These are phyloP conservation scores for Drosophila seguyi DNA, from an alignment of 1,140 invertebrate genomes.

Conservation along the genomic window DNA sequence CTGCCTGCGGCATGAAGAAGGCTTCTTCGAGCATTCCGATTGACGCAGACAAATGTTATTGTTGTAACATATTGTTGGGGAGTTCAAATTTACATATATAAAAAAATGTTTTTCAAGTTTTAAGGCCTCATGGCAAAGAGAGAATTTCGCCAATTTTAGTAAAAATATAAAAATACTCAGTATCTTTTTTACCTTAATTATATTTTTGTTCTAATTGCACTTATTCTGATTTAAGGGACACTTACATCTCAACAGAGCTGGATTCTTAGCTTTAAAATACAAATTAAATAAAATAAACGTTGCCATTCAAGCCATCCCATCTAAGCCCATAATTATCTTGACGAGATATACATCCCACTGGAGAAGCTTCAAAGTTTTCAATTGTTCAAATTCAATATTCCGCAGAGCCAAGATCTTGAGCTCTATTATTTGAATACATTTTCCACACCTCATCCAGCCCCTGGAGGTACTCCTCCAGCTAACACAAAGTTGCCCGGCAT, in stretches of 20 bases:
- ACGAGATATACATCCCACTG: neutral
- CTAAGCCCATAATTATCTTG: neutral
- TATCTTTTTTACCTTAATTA: too few species aligned
- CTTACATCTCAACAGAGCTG: neutral
- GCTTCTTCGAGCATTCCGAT: neutral
- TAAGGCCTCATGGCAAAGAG: neutral
- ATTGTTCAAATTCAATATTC: constrained; percentile 5
- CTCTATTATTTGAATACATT: constrained; percentile 26
- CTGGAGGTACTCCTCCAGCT: constrained; percentile 6
- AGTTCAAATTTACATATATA: neutral
- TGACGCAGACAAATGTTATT: constrained; percentile 11
- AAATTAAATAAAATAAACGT: neutral
- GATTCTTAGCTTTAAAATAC: neutral
- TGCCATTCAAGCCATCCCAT: neutral
- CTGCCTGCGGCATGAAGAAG: constrained; percentile 18
- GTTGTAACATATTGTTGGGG: neutral
- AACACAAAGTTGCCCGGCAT: constrained; percentile 19
- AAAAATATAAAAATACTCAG: neutral
- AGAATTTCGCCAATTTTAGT: neutral
- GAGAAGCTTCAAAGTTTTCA: neutral
- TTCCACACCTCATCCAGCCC: neutral
- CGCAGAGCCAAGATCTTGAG: neutral
- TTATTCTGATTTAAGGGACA: neutral
- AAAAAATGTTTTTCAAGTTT: neutral
- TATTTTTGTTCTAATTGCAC: neutral